phyloP scores from a whole-genome alignment of 1,140 invertebrate genomes.

The Luehdorfia chinensis region DNA sequence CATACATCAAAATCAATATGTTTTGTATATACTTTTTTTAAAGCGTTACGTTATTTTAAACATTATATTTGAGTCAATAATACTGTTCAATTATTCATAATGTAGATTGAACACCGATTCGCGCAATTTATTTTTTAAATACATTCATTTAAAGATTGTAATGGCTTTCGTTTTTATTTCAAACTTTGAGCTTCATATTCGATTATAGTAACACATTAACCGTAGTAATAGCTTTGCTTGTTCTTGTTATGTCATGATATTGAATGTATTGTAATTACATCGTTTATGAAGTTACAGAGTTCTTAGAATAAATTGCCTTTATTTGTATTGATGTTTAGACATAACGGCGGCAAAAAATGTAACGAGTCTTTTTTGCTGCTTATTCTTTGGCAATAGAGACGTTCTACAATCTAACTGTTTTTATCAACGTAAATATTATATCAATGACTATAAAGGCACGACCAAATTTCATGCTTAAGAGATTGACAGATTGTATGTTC shows the following conservation, averaged over 20 bases:
- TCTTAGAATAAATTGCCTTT: conserved; percentile 19
- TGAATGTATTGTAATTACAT: conserved; percentile 9
- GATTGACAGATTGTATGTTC: too few relatives aligned
- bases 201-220: background rate
- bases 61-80: too few relatives aligned
- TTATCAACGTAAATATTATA: too few relatives aligned
- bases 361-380: conserved; percentile 15
- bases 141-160: conserved; percentile 10
- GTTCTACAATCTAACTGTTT: background rate
- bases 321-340: conserved; percentile 19
- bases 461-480: too few relatives aligned
- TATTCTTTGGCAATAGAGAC: conserved; percentile 2
- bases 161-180: conserved; percentile 1
- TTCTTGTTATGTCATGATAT: conserved; percentile 2
- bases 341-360: conserved; percentile 21
- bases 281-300: conserved; percentile 9
- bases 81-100: background rate
- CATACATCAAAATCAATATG: too few relatives aligned
- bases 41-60: too few relatives aligned
- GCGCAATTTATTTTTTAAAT: background rate
- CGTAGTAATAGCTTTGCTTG: conserved; percentile 1
- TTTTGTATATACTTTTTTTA: too few relatives aligned
- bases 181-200: background rate
- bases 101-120: background rate
- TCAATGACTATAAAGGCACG: background rate